These are phyloP conservation scores for Erannis defoliaria DNA, from an alignment of 2,888 invertebrate genomes.

Conservation along the genomic window DNA sequence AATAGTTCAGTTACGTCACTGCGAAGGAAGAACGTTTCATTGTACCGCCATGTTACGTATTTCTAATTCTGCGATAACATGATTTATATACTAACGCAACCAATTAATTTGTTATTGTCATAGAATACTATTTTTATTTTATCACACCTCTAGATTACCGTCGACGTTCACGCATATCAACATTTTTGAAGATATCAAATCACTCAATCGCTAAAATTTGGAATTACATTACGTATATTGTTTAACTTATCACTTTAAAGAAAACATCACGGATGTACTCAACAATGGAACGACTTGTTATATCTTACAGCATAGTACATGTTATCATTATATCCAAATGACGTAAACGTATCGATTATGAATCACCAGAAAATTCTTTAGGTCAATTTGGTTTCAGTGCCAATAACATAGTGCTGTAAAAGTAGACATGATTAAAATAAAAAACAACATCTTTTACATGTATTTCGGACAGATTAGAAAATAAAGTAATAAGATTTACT, in stretches of 20 bases:
- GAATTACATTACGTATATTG: too few species aligned
- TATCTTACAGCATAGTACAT: background rate
- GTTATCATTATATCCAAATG: conserved; percentile 14
- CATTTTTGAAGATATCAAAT: too few species aligned
- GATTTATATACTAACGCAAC: background rate
- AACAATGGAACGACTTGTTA: background rate
- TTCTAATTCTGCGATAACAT: too few species aligned
- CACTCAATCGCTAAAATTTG: too few species aligned
- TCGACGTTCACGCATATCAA: too few species aligned
- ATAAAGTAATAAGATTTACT: too few species aligned
- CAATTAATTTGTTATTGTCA: background rate
- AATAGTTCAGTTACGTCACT: background rate
- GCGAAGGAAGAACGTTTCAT: too few species aligned
- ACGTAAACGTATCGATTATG: conserved; percentile 1
- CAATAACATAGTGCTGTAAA: background rate
- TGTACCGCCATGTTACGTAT: too few species aligned
- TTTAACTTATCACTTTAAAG: background rate
- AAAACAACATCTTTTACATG: background rate
- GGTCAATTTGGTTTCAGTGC: background rate
- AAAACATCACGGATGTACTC: background rate
- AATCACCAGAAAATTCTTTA: conserved; percentile 6
- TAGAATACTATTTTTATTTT: too few species aligned
- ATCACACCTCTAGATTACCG: too few species aligned
- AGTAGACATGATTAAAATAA: background rate
- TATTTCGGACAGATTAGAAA: too few species aligned